A percentile compares a stretch with the other conserved stretches of the same genome.
Evolutionary conservation across 2,113 vertebrate species (phyloP).

Genomic region (Petromus typicus): DNA sequence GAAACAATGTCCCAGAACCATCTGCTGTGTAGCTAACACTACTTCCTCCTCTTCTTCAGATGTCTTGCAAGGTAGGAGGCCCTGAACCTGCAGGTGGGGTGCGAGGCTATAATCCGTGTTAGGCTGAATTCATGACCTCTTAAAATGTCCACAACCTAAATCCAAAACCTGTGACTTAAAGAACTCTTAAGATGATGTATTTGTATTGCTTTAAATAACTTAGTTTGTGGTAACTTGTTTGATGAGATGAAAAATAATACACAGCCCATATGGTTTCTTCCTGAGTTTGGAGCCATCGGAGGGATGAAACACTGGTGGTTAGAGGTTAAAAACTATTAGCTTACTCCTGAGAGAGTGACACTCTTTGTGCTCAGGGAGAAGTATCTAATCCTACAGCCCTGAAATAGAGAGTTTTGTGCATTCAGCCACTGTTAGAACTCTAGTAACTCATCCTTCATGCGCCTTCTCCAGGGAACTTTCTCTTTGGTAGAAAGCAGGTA

Average conservation of each 20-base stretch:
- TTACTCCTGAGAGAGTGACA: neutral
- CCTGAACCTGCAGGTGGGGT: neutral
- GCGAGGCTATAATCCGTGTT: neutral
- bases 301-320: neutral
- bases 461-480: neutral
- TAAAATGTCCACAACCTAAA: neutral
- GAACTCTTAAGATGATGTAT: neutral
- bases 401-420: neutral
- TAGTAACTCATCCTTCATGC: neutral
- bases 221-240: neutral
- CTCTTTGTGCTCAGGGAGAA: neutral
- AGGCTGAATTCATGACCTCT: neutral
- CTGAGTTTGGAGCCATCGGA: neutral
- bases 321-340: neutral
- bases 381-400: neutral
- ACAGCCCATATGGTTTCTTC: neutral
- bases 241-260: neutral
- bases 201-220: neutral
- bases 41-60: neutral
- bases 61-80: neutral
- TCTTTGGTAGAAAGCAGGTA: neutral
- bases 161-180: neutral
- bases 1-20: neutral
- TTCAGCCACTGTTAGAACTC: neutral
- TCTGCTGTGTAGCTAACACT: neutral